Evolutionary conservation across 2,888 invertebrate species (phyloP).

Genomic region (Conistra vaccinii): DNA sequence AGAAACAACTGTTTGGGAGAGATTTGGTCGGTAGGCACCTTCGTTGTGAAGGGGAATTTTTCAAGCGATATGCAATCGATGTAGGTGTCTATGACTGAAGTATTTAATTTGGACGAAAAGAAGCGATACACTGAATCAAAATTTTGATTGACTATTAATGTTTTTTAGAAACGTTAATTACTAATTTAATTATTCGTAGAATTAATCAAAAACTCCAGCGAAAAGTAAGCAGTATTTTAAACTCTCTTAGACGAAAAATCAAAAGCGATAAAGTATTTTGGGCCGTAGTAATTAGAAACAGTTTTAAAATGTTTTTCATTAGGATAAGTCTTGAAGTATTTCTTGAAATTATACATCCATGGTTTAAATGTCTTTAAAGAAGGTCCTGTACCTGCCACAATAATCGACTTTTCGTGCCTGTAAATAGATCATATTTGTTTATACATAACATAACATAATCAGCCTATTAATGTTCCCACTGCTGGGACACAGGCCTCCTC

Average conservation of each 20-base stretch:
- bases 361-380: not conserved
- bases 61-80: not conserved
- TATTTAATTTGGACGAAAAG: not conserved
- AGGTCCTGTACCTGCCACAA: not conserved
- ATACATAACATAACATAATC: too few species aligned
- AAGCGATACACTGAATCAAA: not conserved
- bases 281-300: not conserved
- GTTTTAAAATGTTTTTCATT: not conserved
- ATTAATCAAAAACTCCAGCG: not conserved
- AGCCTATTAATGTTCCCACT: too few species aligned
- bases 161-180: not conserved
- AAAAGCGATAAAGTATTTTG: not conserved
- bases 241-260: not conserved
- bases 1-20: conserved; percentile 57
- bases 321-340: not conserved
- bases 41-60: conserved; percentile 16
- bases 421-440: not conserved
- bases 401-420: not conserved
- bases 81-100: not conserved
- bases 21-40: conserved; percentile 20
- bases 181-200: not conserved
- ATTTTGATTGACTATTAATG: not conserved
- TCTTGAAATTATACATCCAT: not conserved
- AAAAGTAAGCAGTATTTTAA: not conserved
- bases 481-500: too few species aligned